Evolutionary conservation across 2,113 vertebrate genomes (phyloP).

Genomic region (Nerophis ophidion): DNA sequence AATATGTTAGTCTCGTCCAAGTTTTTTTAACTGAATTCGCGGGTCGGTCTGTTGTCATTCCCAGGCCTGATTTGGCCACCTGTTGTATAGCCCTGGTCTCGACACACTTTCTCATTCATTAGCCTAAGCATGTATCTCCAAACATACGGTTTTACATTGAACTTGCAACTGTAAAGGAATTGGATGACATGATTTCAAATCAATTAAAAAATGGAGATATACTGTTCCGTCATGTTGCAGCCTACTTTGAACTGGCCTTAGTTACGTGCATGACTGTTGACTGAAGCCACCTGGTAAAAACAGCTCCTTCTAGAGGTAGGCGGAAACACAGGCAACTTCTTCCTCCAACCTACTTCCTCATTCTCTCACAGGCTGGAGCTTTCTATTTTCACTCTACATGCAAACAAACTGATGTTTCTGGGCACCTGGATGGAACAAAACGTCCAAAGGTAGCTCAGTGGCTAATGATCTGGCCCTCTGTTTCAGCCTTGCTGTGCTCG

Average conservation of each 20-base stretch:
- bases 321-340: background rate
- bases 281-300: constrained; percentile 15
- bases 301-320: too few relatives aligned
- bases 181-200: constrained; percentile 9
- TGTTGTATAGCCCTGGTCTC: too few relatives aligned
- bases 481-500: constrained; percentile 50
- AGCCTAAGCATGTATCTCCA: too few relatives aligned
- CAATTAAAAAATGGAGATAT: background rate
- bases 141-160: background rate
- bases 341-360: background rate
- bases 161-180: background rate
- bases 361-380: constrained; percentile 2
- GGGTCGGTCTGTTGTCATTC: too few relatives aligned
- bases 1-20: too few relatives aligned
- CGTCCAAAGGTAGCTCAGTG: background rate
- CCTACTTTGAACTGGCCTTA: background rate
- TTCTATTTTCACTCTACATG: constrained; percentile 9
- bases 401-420: constrained; percentile 5
- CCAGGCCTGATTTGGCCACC: too few relatives aligned
- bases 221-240: background rate
- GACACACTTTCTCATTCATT: too few relatives aligned
- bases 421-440: constrained; percentile 6
- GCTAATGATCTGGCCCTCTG: constrained; percentile 48
- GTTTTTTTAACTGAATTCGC: too few relatives aligned
- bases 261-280: constrained; percentile 7